Evolutionary conservation across 2,797 vertebrate species (phyloP).

Genomic region (Gallinago stenura): DNA sequence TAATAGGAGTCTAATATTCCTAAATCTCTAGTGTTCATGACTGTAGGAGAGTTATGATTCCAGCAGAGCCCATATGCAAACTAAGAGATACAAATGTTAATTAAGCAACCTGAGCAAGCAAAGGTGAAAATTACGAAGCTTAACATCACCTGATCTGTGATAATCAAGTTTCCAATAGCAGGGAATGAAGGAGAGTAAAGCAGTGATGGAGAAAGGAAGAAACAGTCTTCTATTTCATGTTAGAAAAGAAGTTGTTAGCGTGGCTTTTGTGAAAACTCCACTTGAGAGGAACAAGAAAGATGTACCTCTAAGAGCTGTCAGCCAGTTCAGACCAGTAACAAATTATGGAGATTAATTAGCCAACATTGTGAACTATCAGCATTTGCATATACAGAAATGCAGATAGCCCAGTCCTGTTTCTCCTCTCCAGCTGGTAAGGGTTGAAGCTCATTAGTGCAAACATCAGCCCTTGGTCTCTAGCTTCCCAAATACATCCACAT

Average conservation of each 20-base stretch:
- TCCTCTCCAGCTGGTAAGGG: neutral
- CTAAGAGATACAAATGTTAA: neutral
- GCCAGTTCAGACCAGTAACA: neutral
- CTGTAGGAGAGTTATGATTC: neutral
- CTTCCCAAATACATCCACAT: neutral
- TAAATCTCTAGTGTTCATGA: neutral
- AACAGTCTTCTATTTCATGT: neutral
- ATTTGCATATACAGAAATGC: rapidly evolving
- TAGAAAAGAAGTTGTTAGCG: neutral
- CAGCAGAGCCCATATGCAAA: neutral
- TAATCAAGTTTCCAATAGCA: neutral
- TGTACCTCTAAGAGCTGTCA: neutral
- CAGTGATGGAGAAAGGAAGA: neutral
- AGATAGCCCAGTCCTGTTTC: neutral
- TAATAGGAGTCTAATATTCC: neutral
- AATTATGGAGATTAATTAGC: neutral
- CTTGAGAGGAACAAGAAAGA: neutral
- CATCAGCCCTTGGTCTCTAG: neutral
- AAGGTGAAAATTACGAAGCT: neutral
- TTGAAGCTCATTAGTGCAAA: neutral
- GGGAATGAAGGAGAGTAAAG: neutral
- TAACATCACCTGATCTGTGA: neutral
- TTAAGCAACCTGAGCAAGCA: neutral
- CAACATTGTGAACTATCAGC: neutral
- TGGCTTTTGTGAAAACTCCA: neutral